Evolutionary conservation across 2,797 vertebrate species (phyloP), one percentile per base, ranked within the genome.

Genomic region (Alfaro cultratus): DNA sequence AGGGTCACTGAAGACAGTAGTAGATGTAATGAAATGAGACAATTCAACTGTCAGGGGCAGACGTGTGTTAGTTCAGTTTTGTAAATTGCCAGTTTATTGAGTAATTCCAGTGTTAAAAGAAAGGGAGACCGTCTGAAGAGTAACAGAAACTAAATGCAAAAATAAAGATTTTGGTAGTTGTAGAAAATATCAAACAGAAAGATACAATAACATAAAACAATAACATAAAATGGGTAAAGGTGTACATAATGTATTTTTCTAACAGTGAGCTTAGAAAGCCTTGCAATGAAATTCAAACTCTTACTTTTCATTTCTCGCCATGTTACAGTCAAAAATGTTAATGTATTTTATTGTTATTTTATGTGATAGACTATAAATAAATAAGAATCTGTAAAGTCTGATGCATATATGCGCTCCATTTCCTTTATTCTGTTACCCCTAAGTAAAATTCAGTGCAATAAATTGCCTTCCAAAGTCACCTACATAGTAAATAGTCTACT

Each of bases 1-100:
- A 7, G 80, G 90, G 85, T 89, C 85, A 86, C 31, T 4, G 49
- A 34, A 1, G 82, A 29, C 73, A 74, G 45, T 73, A 73, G 45
- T 71, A 12, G 34, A 39, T 21, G 0, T 68, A 68, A 68, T 68
- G 21, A 68, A 68, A 41, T 68, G 64, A 68, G 36, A 68, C 64
- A 39, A 41, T 68, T 41, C 64, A 68, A 41, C 21, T 41, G 21
- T 67, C 18, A 41, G 64, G 62, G 36, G 36, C 64, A 18, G 62
- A 39, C 21, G 1, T 67, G 64, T 41, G 36, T n/a, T 6, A 41
- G 62, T 4, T 41, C 3, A 26, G 5, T 68, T 68, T 68, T 26
- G 36, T 68, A 26, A 39, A 41, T 23, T 68, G 64, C 21, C 21
- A 68, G 36, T 41, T 68, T 68, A 41, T 41, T 68, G 16, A 21